These are phyloP conservation scores for Phymanthus crucifer DNA, from an alignment of 92 coral and sea anemone species.

Conservation along the genomic window DNA sequence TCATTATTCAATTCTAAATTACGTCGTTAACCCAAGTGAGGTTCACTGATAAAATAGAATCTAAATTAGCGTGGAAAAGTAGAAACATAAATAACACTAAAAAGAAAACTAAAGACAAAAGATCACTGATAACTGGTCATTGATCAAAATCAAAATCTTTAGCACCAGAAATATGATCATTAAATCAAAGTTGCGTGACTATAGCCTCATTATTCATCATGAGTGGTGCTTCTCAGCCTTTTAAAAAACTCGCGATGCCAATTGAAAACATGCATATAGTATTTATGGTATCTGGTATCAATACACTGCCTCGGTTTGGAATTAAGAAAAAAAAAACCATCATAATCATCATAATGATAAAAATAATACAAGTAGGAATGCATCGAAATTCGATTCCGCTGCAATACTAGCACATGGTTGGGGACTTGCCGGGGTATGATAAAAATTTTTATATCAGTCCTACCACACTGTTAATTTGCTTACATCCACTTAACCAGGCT, in stretches of 20 bases:
- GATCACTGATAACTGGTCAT: too few species aligned
- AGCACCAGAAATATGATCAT: too few species aligned
- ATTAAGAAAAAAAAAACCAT: background rate
- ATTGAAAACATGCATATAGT: background rate
- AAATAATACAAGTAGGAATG: background rate
- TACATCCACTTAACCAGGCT: background rate
- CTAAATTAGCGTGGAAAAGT: background rate
- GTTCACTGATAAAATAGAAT: background rate
- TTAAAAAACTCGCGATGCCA: conserved; percentile 2
- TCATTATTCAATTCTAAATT: conserved; percentile 11
- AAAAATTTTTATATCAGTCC: too few species aligned
- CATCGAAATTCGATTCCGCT: background rate
- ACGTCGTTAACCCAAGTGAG: conserved; percentile 46
- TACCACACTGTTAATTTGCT: background rate
- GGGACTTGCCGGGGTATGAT: too few species aligned
- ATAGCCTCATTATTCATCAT: too few species aligned
- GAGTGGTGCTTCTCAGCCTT: background rate
- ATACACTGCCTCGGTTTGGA: background rate
- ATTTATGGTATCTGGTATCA: too few species aligned
- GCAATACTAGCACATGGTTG: conserved; percentile 6
- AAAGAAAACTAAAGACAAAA: background rate
- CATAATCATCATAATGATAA: background rate
- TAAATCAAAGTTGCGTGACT: too few species aligned
- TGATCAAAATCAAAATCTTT: too few species aligned
- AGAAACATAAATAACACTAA: background rate